Evolutionary conservation across 1,140 invertebrate genomes (phyloP), one percentile per base, ranked within the genome.

Genomic region (Globodera ellingtonae): DNA sequence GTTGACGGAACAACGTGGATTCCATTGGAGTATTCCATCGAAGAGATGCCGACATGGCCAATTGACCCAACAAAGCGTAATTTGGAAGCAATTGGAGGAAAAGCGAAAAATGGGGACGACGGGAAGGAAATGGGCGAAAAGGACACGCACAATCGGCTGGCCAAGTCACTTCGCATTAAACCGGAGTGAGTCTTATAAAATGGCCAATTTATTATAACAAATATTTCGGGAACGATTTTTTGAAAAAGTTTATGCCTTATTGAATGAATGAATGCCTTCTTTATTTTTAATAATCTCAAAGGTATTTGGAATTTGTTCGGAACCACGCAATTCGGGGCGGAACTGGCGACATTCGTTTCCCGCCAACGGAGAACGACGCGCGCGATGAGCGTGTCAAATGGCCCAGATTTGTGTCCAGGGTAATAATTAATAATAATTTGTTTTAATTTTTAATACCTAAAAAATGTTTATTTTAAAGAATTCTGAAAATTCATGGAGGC

Each of bases 21-120:
- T 15, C 56, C 56, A 70, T 47, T 70, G 67, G 24, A 70, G 7
- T 70, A 70, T 47, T 70, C 67, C 67, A 70, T 70, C 67, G 67
- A 70, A 18, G 67, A 70, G 18, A 70, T 70, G 67, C 67, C 67
- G 6, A 35, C 46, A 24, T 59, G 56, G 56, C 67, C 67, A 70
- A 70, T 70, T 35, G 67, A 70, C 10, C 67, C n/a, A 18, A 4
- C 67, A 21, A 18, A 35, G 21, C 67, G 15, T 3, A 47, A 70
- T 70, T 70, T 47, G 24, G 67, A 18, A 3, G 6, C 6, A 70
- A 70, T 15, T 35, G 67, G 46, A 21, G 24, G 24, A 70, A 9
- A 9, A 15, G 56, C 10, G 5, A 15, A 59, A 8, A 15, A 59
- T 59, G 56, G 56, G 0, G 56, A 59, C 8, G 56, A 59, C 13